Evolutionary conservation across 2,113 vertebrate species (phyloP).

Genomic region (Platysteira castanea): DNA sequence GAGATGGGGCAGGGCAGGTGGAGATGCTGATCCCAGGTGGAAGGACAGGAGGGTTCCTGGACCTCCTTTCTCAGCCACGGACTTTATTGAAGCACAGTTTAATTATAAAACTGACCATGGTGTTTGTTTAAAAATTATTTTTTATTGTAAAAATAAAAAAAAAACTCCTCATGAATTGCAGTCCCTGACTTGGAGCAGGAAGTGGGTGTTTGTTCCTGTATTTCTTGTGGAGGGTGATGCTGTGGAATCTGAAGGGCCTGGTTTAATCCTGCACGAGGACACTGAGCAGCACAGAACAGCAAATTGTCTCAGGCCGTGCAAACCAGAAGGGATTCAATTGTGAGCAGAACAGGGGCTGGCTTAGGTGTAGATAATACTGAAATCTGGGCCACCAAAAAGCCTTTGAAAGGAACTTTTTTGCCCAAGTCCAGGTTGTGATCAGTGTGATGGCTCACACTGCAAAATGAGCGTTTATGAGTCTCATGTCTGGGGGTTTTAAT

Average conservation of each 20-base stretch:
- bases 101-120: neutral
- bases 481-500: slow-evolving; percentile 67
- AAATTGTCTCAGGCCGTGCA: neutral
- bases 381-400: neutral
- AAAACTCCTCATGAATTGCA: neutral
- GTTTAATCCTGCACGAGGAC: neutral
- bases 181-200: neutral
- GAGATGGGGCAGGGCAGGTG: neutral
- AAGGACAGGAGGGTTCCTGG: neutral
- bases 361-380: neutral
- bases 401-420: slow-evolving; percentile 37
- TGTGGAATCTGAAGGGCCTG: neutral
- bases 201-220: neutral
- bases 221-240: neutral
- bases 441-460: neutral
- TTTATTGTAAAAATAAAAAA: neutral
- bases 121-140: neutral
- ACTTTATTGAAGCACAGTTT: neutral
- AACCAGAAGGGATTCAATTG: neutral
- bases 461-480: slow-evolving; percentile 54
- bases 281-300: neutral
- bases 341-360: neutral
- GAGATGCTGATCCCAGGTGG: neutral
- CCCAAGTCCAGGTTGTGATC: slow-evolving; percentile 20
- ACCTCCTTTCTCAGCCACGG: neutral